Evolutionary conservation across 2,888 invertebrate species (phyloP), one percentile per base, ranked within the genome.

Genomic region (Kryphioiulus occultus): DNA sequence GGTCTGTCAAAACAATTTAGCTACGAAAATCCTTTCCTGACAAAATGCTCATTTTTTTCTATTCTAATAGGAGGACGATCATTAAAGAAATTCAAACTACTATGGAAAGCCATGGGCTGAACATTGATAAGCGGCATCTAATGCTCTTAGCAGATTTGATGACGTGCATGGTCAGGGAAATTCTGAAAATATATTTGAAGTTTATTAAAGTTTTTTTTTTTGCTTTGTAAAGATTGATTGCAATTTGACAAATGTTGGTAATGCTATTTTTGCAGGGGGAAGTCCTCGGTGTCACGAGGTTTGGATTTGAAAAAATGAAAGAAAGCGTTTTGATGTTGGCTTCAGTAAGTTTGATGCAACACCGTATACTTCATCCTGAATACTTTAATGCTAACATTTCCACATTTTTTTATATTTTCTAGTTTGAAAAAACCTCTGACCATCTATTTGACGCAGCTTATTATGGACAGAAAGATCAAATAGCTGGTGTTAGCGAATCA

Each of bases 361-460:
- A 22, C 22, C 1, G 26, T 10, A 26, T 5, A 26, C 10, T n/a
- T 59, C 35, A 7, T 7, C 35, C 35, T 68, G 0, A 26, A 19
- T n/a, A n/a, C 53, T 68, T 26, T 59, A n/a, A 22, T 78, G 7
- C 10, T 15, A 44, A 44, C 1, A 12, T 15, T n/a, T n/a, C n/a
- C 1, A 17, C 68, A 30, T 68, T 85, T 32, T 4, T n/a, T 39
- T 4, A 17, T 4, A 47, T 82, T 87, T 84, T 53, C 19, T 59
- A 98, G 97, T 99, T 99, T 94, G 99, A 99, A 92, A 98, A 98
- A 93, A 99, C 99, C 0, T 96, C 98, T 0, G 99, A 99, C 92
- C 99, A 99, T 93, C 93, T 99, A 89, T 99, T 99, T 93, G 99
- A 99, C 93, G 99, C 99, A 15, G 98, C 99, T 0, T 99, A 98